Base-by-base conservation (phyloP, 2,888 invertebrate species). In the Atrina japonica region DNA sequence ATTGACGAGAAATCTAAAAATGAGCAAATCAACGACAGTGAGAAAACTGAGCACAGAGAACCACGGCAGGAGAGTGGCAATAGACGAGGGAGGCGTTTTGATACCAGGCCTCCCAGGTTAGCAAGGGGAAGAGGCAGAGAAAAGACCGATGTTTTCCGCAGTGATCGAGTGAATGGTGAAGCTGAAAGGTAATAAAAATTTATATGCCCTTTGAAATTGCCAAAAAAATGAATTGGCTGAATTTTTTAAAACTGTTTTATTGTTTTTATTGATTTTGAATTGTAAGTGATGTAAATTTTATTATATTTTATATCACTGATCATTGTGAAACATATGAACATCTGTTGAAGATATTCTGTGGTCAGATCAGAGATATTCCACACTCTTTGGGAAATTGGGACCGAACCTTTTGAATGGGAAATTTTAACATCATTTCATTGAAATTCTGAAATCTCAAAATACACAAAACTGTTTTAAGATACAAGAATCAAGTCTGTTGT, bases 31-130 rank as follows among this genome's bases (percentile, higher is more conserved):
- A 59, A 64, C 18, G 78, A 74, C 21, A 50, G 63, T 35, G 75
- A 78, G 25, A 71, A 58, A 21, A 70, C 70, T 23, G 66, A 66
- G 16, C 47, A 56, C 25, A 55, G 58, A 41, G 71, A 72, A 25
- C 35, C 5, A 11, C 40, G 63, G n/a, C 67, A 70, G 21, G 79
- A 79, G 29, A 82, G 79, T 40, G 77, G 71, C 25, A 80, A 77
- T 25, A 75, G 84, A 41, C 63, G 82, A 23, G 80, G 78, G 11
- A 73, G 85, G 11, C 77, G 85, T n/a, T 83, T 82, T 66, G 86
- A 84, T 66, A 83, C 81, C 52, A 79, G 84, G 27, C 85, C 85
- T 45, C 86, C 86, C 30, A 70, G 85, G 18, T 75, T 87, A 16
- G 82, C 84, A 7, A 65, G 85, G 23, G 83, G 86, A 0, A 75